A percentile compares a stretch with the other conserved stretches of the same genome.
Evolutionary conservation across 1,140 invertebrate species (phyloP).

Genomic region (Ceratina australensis): DNA sequence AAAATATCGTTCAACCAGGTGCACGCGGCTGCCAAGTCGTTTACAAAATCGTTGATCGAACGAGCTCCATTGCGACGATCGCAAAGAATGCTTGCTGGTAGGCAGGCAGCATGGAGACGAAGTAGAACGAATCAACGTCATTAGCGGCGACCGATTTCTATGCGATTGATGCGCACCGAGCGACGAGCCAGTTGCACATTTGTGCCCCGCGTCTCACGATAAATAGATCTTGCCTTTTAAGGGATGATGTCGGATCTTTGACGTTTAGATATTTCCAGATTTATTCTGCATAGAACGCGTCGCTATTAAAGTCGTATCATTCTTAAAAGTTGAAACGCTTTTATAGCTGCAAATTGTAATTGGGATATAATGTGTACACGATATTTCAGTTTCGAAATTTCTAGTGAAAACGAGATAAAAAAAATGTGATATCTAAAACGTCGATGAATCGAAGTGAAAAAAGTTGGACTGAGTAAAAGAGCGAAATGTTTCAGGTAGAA

Average conservation of each 20-base stretch:
- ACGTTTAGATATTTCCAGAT: not conserved
- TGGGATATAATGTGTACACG: too few relatives aligned
- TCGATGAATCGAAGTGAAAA: too few relatives aligned
- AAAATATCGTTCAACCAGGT: constrained; percentile 57
- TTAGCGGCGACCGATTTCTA: constrained; percentile 59
- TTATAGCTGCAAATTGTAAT: not conserved
- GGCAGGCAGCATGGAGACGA: constrained; percentile 27
- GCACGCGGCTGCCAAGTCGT: constrained; percentile 34
- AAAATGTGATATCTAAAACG: too few relatives aligned
- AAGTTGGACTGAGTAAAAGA: constrained; percentile 20
- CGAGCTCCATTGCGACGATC: constrained; percentile 31
- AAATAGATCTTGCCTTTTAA: constrained; percentile 43
- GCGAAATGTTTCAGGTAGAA: constrained; percentile 53
- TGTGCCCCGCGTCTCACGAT: constrained; percentile 46
- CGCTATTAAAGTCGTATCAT: constrained; percentile 57
- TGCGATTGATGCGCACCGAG: constrained; percentile 52
- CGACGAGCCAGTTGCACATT: constrained; percentile 33
- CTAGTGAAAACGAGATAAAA: not conserved
- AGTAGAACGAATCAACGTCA: constrained; percentile 69
- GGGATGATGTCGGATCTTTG: not conserved
- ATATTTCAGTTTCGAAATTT: not conserved
- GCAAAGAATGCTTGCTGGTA: constrained; percentile 41
- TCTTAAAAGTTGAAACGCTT: constrained; percentile 9
- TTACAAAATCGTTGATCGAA: constrained; percentile 46
- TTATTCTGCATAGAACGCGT: constrained; percentile 25